phyloP scores from a whole-genome alignment of 2,888 invertebrate genomes.

The Coelogynopora nodosa region DNA sequence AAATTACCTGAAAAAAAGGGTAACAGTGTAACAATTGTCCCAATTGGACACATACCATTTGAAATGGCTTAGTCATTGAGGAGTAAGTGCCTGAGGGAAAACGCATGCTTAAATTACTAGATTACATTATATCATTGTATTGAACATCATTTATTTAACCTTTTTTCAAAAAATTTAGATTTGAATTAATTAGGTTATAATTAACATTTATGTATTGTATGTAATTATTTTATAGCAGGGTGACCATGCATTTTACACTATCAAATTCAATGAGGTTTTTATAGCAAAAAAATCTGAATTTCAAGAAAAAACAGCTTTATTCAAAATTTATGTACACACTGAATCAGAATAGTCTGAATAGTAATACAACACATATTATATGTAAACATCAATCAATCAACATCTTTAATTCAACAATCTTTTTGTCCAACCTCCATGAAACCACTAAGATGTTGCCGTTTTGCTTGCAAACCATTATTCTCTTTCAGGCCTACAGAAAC shows the following conservation, averaged over 20 bases:
- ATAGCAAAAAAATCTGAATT: conserved; percentile 35
- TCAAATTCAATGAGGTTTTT: not conserved
- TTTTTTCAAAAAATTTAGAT: too few species aligned
- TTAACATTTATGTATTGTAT: too few species aligned
- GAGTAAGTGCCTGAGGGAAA: too few species aligned
- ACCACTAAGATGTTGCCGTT: not conserved
- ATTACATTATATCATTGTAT: too few species aligned
- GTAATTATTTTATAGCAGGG: too few species aligned
- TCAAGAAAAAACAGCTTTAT: not conserved
- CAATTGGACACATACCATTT: too few species aligned
- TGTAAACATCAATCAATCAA: not conserved
- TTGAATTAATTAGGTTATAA: too few species aligned
- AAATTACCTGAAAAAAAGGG: too few species aligned
- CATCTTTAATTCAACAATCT: not conserved
- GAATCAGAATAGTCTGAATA: not conserved
- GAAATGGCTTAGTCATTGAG: too few species aligned
- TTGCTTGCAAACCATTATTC: not conserved
- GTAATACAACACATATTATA: not conserved
- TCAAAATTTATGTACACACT: not conserved
- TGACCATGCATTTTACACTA: not conserved
- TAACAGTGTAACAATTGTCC: too few species aligned
- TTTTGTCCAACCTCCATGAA: not conserved
- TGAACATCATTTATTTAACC: too few species aligned
- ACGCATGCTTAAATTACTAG: too few species aligned
- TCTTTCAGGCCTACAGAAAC: not conserved